phyloP scores from a whole-genome alignment of 2,113 vertebrate species.

The Chloroceryle aenea region DNA sequence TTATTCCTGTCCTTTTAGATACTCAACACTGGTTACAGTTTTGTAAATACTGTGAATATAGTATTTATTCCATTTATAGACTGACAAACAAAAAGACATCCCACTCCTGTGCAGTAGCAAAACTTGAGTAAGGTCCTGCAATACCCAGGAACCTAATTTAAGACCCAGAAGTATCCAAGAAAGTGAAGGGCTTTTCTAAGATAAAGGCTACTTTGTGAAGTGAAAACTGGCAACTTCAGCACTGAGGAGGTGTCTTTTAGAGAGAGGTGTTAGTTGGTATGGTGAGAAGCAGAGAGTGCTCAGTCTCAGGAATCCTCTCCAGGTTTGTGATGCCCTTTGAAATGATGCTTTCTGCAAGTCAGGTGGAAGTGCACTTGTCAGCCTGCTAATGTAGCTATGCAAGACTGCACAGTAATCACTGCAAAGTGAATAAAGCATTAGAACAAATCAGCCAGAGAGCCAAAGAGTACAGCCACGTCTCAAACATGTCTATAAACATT shows the following conservation, averaged over 20 bases:
- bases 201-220: neutral
- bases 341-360: neutral
- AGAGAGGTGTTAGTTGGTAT: no score
- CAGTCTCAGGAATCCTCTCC: neutral
- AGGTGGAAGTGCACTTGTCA: accelerated
- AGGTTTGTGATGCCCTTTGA: accelerated
- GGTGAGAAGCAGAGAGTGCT: neutral
- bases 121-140: neutral
- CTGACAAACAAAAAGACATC: neutral
- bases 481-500: neutral
- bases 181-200: neutral
- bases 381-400: neutral
- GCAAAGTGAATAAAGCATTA: neutral
- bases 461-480: neutral
- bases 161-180: neutral
- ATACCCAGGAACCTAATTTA: neutral
- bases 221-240: neutral
- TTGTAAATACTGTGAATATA: neutral
- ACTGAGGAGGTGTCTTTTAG: neutral
- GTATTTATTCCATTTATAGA: neutral
- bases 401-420: neutral
- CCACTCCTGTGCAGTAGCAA: neutral
- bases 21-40: neutral
- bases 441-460: neutral
- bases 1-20: neutral